phyloP scores from a whole-genome alignment of 92 coral and sea anemone genomes.

The Porites divaricata region DNA sequence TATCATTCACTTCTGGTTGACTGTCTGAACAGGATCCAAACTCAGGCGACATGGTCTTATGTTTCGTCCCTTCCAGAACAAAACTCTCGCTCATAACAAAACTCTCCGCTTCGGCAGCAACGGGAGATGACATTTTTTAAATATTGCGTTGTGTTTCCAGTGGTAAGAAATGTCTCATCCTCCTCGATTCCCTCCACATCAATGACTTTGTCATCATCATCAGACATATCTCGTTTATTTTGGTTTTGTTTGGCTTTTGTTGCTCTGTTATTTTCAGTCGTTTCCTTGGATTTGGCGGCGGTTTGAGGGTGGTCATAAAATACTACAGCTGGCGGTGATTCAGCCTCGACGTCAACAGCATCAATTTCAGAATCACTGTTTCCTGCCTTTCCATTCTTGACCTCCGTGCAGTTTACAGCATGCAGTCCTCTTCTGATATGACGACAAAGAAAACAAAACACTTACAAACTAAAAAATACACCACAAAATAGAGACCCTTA shows the following conservation, averaged over 20 bases:
- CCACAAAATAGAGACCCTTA: too few relatives aligned
- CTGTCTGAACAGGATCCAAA: slow-evolving; percentile 49
- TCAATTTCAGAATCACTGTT: slow-evolving; percentile 65
- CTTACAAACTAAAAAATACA: not conserved
- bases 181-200: slow-evolving; percentile 46
- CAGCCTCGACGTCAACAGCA: slow-evolving; percentile 32
- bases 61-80: slow-evolving; percentile 64
- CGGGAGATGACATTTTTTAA: slow-evolving; percentile 9
- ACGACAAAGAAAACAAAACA: not conserved
- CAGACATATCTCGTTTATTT: not conserved
- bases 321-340: not conserved
- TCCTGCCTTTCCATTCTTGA: slow-evolving; percentile 8
- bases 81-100: slow-evolving; percentile 66
- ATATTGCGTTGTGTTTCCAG: slow-evolving; percentile 46
- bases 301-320: not conserved
- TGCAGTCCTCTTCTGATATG: not conserved
- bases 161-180: slow-evolving; percentile 73
- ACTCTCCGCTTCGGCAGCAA: slow-evolving; percentile 40
- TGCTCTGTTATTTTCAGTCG: not conserved
- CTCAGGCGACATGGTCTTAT: slow-evolving; percentile 85
- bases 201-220: slow-evolving; percentile 41
- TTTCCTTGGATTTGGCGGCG: not conserved
- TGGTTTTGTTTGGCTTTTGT: slow-evolving; percentile 6
- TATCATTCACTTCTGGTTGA: not conserved
- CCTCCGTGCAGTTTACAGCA: not conserved